Conservation (phyloP, 2,113 vertebrate genomes). For the Pseudonaja textilis region DNA sequence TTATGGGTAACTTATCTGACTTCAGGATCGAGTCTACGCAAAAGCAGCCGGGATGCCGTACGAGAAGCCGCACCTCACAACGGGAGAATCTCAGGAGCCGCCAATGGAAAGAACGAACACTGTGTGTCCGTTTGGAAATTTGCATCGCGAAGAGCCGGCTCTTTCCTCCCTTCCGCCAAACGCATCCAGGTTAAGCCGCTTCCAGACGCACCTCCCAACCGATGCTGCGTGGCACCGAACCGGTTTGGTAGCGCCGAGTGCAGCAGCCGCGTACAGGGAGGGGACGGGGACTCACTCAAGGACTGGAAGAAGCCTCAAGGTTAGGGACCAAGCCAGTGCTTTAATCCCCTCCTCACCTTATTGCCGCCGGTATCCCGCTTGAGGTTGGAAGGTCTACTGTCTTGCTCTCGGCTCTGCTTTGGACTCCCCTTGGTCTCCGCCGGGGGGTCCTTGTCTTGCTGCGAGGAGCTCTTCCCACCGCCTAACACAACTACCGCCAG, state of each 20-base stretch:
- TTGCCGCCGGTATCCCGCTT: conserved; percentile 58
- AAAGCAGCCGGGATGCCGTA: conserved; percentile 23
- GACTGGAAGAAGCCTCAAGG: conserved; percentile 43
- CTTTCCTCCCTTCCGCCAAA: conserved; percentile 19
- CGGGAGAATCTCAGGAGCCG: not conserved
- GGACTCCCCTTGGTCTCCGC: conserved; percentile 58
- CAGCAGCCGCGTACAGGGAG: not conserved
- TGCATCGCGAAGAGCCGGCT: not conserved
- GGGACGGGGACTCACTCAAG: conserved; percentile 36
- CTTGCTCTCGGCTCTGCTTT: conserved; percentile 66
- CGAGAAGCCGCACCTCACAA: conserved; percentile 30
- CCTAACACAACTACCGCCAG: conserved; percentile 44
- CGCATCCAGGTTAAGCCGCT: conserved; percentile 18
- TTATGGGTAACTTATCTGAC: conserved; percentile 15
- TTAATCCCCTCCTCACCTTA: conserved; percentile 70
- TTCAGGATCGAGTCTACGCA: not conserved
- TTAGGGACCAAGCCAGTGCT: conserved; percentile 36
- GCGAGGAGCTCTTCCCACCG: conserved; percentile 55
- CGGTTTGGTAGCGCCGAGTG: conserved; percentile 24
- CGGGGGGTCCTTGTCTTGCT: conserved; percentile 64
- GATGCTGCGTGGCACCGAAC: not conserved
- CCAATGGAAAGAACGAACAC: not conserved
- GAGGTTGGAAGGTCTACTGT: conserved; percentile 48
- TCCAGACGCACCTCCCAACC: conserved; percentile 26
- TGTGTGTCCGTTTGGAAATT: conserved; percentile 24